Evolutionary conservation across 1,140 invertebrate species (phyloP).

Genomic region (Vanessa atalanta): DNA sequence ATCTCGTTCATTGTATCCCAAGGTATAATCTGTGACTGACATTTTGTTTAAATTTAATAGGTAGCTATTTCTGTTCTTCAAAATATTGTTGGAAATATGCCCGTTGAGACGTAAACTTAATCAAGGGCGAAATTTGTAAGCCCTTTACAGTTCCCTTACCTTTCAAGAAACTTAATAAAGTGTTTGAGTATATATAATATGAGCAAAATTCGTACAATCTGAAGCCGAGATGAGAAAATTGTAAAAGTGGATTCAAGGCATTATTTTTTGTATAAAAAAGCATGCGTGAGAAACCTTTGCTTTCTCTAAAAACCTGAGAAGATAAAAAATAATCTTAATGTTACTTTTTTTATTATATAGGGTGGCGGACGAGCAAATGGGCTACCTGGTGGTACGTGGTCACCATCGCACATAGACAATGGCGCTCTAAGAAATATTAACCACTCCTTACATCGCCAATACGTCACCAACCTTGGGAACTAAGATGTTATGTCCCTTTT

Average conservation of each 20-base stretch:
- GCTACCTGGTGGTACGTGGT: too few species aligned
- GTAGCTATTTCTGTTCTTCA: neutral
- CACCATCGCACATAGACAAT: too few species aligned
- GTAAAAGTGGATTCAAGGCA: neutral
- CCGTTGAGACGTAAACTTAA: constrained; percentile 1
- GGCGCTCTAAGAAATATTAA: too few species aligned
- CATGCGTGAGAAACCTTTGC: neutral
- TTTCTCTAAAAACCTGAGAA: too few species aligned
- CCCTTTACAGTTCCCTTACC: neutral
- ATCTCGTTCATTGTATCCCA: neutral
- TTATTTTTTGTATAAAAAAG: neutral
- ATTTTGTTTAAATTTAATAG: neutral
- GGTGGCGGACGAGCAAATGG: too few species aligned
- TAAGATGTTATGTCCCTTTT: too few species aligned
- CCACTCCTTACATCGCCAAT: too few species aligned
- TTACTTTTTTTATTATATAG: too few species aligned
- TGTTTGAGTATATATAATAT: constrained; percentile 1
- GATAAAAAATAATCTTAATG: too few species aligned
- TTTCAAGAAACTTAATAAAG: neutral
- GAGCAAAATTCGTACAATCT: constrained; percentile 2
- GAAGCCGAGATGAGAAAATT: neutral
- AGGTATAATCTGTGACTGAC: neutral
- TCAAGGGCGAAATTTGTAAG: constrained; percentile 4
- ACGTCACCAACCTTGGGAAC: too few species aligned
- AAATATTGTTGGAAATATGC: neutral